These are phyloP conservation scores for Chesias legatella DNA, from an alignment of 2,888 invertebrate genomes.

Conservation along the genomic window DNA sequence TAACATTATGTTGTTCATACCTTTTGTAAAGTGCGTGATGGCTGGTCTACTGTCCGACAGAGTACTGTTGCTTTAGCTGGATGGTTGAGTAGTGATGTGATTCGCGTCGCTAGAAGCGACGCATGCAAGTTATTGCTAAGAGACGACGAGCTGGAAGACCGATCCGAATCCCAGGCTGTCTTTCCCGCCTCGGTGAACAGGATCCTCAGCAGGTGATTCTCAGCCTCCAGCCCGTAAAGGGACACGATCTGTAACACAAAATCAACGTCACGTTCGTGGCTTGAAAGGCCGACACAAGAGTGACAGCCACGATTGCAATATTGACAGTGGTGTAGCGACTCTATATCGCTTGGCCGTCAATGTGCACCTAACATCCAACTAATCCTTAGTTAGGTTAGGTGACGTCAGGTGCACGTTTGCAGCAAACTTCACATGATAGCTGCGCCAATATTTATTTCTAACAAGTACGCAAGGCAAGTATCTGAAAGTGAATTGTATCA, in stretches of 20 bases:
- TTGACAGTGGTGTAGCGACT: no score
- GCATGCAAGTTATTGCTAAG: slow-evolving; percentile 89
- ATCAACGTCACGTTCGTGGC: not conserved
- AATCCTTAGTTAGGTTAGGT: no score
- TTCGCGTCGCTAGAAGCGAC: slow-evolving; percentile 69
- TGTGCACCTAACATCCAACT: no score
- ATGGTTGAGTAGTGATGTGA: slow-evolving; percentile 88
- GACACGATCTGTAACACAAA: slow-evolving; percentile 85
- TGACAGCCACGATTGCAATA: no score
- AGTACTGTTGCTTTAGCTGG: slow-evolving; percentile 93
- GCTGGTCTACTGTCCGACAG: slow-evolving; percentile 93
- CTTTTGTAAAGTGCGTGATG: slow-evolving; percentile 85
- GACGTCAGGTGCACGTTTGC: no score
- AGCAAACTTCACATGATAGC: no score
- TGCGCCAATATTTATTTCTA: no score
- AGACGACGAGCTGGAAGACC: slow-evolving; percentile 81
- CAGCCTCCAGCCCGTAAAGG: slow-evolving; percentile 97
- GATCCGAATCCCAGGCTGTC: slow-evolving; percentile 85
- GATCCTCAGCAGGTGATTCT: slow-evolving; percentile 97
- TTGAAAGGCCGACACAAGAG: no score
- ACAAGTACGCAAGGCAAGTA: no score
- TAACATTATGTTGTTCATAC: no score
- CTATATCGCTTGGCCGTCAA: no score
- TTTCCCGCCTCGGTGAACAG: slow-evolving; percentile 90
- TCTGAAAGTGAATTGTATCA: no score